phyloP scores from a whole-genome alignment of 2,113 vertebrate genomes.

The Echinops telfairi region DNA sequence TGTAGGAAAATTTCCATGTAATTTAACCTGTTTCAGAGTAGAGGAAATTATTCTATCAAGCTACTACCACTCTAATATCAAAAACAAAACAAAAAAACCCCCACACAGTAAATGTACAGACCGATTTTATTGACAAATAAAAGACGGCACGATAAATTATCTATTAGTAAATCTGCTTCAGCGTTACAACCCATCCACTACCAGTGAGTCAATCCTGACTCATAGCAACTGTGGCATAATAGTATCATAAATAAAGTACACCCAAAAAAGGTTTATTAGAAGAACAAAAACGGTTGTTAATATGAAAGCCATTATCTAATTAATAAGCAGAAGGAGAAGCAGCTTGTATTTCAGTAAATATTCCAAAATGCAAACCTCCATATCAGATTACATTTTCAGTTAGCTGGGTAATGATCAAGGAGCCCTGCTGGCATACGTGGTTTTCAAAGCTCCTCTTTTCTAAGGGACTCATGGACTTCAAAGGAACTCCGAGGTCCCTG shows the following conservation, averaged over 20 bases:
- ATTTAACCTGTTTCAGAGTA: background rate
- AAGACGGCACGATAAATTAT: background rate
- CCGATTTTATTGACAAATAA: background rate
- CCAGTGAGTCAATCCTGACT: too few species aligned
- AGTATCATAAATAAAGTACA: slow-evolving; percentile 17
- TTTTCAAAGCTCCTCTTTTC: too few species aligned
- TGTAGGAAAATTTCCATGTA: background rate
- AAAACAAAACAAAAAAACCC: background rate
- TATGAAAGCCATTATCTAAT: background rate
- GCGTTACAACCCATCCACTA: background rate
- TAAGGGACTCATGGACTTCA: too few species aligned
- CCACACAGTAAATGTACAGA: background rate
- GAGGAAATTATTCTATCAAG: background rate
- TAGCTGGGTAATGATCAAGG: too few species aligned
- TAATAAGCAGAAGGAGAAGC: background rate
- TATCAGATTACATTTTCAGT: too few species aligned
- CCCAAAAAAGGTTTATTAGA: background rate
- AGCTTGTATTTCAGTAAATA: background rate
- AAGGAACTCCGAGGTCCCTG: too few species aligned
- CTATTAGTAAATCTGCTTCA: background rate
- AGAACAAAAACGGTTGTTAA: background rate
- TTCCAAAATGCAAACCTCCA: too few species aligned
- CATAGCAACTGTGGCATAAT: too few species aligned
- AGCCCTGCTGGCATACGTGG: too few species aligned
- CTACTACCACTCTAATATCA: background rate